Conservation (phyloP, 2,888 invertebrate genomes). For the Limenitis camilla region DNA sequence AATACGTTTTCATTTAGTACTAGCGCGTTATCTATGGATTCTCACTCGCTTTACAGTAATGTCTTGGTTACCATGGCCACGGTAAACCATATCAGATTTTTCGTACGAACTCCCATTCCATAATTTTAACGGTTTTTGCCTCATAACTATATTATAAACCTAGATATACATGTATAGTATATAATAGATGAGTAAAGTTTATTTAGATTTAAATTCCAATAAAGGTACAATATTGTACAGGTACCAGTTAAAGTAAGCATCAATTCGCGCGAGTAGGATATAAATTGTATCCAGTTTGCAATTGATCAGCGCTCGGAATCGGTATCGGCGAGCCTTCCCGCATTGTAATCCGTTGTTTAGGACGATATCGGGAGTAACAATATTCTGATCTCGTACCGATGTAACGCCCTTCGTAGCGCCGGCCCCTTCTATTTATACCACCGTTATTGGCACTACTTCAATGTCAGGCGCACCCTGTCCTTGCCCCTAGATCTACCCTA, state of each 20-base stretch:
- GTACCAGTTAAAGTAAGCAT: slow-evolving; percentile 20
- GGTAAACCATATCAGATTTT: too few relatives aligned
- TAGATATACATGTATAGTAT: too few relatives aligned
- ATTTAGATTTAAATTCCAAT: slow-evolving; percentile 7
- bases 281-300: slow-evolving; percentile 53
- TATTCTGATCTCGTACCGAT: slow-evolving; percentile 72
- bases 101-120: too few relatives aligned
- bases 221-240: slow-evolving; percentile 15
- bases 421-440: slow-evolving; percentile 73
- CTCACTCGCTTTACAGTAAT: too few relatives aligned
- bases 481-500: slow-evolving; percentile 53
- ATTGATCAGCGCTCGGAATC: slow-evolving; percentile 54
- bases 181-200: background rate
- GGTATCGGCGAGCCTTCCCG: slow-evolving; percentile 56
- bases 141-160: too few relatives aligned
- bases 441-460: slow-evolving; percentile 76
- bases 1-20: too few relatives aligned
- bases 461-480: slow-evolving; percentile 73
- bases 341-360: slow-evolving; percentile 73
- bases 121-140: too few relatives aligned
- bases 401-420: slow-evolving; percentile 64
- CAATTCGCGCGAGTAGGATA: slow-evolving; percentile 38
- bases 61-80: too few relatives aligned
- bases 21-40: too few relatives aligned
- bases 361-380: slow-evolving; percentile 53